Evolutionary conservation across 2,113 vertebrate genomes (phyloP).

Genomic region (Dinomys branickii): DNA sequence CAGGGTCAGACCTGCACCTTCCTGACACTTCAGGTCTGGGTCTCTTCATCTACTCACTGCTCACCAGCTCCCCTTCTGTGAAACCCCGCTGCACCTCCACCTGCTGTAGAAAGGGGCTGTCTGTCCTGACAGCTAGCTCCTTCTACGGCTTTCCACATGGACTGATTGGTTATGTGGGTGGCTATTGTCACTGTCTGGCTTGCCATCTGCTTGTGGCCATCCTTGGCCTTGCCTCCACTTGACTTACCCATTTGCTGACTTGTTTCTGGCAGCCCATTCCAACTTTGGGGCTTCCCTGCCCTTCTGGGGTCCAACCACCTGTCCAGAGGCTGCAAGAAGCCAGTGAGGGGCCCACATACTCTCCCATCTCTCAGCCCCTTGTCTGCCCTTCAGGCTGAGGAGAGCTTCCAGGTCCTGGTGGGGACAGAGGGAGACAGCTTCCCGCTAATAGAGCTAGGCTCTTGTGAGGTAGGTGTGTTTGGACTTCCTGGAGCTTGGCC

Average conservation of each 20-base stretch:
- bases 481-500: rapidly evolving
- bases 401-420: not conserved
- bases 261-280: not conserved
- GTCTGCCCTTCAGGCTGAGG: not conserved
- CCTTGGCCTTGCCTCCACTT: not conserved
- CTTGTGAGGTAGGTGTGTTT: not conserved
- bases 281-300: too few species aligned
- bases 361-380: not conserved
- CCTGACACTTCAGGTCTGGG: too few species aligned
- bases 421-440: constrained; percentile 4
- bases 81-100: not conserved
- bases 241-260: rapidly evolving
- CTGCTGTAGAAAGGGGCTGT: too few species aligned
- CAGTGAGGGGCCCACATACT: too few species aligned
- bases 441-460: not conserved
- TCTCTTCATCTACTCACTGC: not conserved
- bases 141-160: not conserved
- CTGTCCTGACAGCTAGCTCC: not conserved
- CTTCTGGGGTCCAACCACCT: not conserved
- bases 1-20: not conserved
- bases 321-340: not conserved
- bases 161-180: too few species aligned
- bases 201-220: not conserved
- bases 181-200: not conserved
- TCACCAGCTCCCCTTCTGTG: not conserved